A percentile compares a stretch with the other conserved stretches of the same genome.
phyloP scores from a whole-genome alignment of 2,888 invertebrate species.

The Meiosimyza decipiens region DNA sequence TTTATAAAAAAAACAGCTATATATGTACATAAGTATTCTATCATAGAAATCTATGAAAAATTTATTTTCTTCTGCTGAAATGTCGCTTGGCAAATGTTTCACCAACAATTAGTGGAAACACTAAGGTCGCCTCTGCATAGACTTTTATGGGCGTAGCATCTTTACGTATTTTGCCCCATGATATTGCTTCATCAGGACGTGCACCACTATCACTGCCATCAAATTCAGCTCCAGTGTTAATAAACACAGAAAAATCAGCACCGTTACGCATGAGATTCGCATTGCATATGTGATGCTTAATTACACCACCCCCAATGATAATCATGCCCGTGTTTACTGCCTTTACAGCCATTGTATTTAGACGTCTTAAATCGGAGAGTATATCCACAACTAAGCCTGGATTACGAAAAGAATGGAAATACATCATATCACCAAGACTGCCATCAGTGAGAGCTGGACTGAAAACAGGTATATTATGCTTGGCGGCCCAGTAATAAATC shows the following conservation, averaged over 20 bases:
- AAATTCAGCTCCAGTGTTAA: constrained; percentile 96
- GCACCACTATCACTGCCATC: constrained; percentile 99
- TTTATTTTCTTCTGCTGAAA: constrained; percentile 45
- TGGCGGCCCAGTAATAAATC: constrained; percentile 97
- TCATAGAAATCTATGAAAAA: too few species aligned
- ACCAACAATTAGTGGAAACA: constrained; percentile 94
- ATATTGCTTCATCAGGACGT: constrained; percentile 96
- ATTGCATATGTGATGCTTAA: constrained; percentile 99
- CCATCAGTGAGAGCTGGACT: constrained; percentile 99
- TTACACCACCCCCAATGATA: constrained; percentile 93
- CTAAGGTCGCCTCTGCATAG: constrained; percentile 92
- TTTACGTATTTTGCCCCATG: constrained; percentile 97
- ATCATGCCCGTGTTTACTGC: constrained; percentile 95
- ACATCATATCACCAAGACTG: constrained; percentile 98
- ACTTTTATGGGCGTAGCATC: constrained; percentile 91
- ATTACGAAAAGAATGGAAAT: constrained; percentile 93
- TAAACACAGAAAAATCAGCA: constrained; percentile 92
- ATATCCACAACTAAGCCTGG: constrained; percentile 95
- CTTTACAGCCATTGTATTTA: constrained; percentile 95
- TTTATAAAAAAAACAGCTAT: too few species aligned
- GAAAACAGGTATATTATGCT: constrained; percentile 96
- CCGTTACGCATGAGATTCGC: constrained; percentile 99
- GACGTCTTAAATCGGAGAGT: constrained; percentile 85
- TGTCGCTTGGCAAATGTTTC: constrained; percentile 91
- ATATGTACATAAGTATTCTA: too few species aligned